These are phyloP conservation scores for Crossocerus cetratus DNA, from an alignment of 2,888 invertebrate genomes.

Conservation along the genomic window DNA sequence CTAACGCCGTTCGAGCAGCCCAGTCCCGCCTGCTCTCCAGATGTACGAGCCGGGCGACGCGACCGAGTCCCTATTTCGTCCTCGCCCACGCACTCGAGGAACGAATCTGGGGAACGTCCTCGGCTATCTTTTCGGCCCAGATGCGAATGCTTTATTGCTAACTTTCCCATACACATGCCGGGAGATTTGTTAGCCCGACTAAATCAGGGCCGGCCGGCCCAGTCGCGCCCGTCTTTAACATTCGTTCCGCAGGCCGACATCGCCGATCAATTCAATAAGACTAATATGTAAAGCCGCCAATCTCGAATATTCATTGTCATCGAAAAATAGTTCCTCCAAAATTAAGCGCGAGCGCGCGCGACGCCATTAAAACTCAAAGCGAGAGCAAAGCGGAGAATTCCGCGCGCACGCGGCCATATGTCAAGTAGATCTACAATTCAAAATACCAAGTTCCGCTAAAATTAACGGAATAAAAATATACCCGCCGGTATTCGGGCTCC, in stretches of 20 bases:
- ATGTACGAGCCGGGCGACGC: too few species aligned
- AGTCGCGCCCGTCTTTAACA: too few species aligned
- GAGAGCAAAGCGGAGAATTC: not conserved
- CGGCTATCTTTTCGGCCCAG: too few species aligned
- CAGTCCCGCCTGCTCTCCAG: too few species aligned
- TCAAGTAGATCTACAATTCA: constrained; percentile 1
- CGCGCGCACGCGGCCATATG: not conserved
- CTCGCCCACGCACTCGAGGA: constrained; percentile 2
- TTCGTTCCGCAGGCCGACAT: too few species aligned
- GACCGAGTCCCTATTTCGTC: not conserved
- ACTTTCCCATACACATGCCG: too few species aligned
- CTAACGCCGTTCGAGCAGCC: too few species aligned
- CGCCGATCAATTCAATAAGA: too few species aligned
- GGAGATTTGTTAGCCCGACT: too few species aligned
- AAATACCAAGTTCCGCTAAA: not conserved
- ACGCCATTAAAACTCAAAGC: not conserved
- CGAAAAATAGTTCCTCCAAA: not conserved
- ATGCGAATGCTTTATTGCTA: too few species aligned
- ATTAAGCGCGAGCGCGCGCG: not conserved
- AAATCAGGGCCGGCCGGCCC: too few species aligned
- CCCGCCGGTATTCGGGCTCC: not conserved
- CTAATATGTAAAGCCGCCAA: not conserved
- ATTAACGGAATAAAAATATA: not conserved
- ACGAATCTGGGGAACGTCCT: constrained; percentile 1
- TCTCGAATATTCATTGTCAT: not conserved